Percentiles rank a stretch among this genome's conserved stretches.
phyloP scores from a whole-genome alignment of 2,113 vertebrate species.

The Limnothrissa miodon region DNA sequence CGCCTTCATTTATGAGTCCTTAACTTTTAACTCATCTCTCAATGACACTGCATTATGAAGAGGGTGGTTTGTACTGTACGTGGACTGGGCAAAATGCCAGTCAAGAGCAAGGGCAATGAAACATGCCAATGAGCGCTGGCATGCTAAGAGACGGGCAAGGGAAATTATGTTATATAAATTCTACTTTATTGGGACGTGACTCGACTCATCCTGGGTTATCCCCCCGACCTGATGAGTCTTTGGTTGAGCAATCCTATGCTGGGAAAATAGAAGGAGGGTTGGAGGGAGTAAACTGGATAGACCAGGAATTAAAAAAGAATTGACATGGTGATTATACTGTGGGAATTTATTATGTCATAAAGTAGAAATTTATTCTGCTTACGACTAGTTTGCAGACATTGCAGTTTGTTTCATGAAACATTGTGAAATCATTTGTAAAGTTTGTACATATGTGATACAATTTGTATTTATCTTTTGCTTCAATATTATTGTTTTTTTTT shows the following conservation, averaged over 20 bases:
- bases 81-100: background rate
- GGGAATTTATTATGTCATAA: background rate
- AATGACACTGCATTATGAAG: slow-evolving; percentile 22
- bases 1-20: slow-evolving; percentile 5
- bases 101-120: background rate
- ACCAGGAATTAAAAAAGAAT: background rate
- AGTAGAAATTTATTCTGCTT: background rate
- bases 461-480: background rate
- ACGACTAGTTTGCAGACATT: background rate
- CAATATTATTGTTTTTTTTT: background rate
- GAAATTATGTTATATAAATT: background rate
- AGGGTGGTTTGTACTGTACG: background rate
- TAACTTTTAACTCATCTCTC: slow-evolving; percentile 23
- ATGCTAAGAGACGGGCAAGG: background rate
- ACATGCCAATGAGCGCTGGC: background rate
- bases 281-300: background rate
- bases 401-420: background rate
- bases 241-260: background rate
- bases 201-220: background rate
- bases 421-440: background rate
- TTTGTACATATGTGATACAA: background rate
- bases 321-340: background rate
- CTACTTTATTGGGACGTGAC: background rate
- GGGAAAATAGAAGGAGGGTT: background rate
- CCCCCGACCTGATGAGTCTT: background rate